phyloP scores from a whole-genome alignment of 2,113 vertebrate species.

The Tetrao urogallus region DNA sequence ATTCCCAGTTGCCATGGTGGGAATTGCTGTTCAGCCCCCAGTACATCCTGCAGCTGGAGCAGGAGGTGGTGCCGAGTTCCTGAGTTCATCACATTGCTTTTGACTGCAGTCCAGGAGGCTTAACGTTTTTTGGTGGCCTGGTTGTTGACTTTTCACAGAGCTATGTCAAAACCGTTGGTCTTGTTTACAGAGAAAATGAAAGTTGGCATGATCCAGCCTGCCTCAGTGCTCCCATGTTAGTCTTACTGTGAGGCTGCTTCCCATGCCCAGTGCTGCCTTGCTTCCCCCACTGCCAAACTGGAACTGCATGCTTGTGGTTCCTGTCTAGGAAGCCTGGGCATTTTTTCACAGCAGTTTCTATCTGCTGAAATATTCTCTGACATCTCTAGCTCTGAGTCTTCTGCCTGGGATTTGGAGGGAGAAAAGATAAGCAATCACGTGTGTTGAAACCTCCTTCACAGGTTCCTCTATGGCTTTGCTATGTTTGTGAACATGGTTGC shows the following conservation, averaged over 20 bases:
- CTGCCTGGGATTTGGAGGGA: background rate
- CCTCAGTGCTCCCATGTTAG: background rate
- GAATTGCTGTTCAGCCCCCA: background rate
- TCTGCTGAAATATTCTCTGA: background rate
- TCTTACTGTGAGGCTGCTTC: background rate
- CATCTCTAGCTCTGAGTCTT: background rate
- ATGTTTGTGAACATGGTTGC: background rate
- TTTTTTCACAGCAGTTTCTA: background rate
- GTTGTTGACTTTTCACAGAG: slow-evolving; percentile 49
- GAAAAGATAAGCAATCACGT: background rate
- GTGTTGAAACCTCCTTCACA: background rate
- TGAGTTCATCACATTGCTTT: background rate
- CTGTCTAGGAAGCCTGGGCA: background rate
- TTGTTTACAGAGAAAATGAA: background rate
- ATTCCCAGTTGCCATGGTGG: background rate
- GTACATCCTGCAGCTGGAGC: background rate
- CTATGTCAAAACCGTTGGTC: slow-evolving; percentile 24
- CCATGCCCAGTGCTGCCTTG: background rate
- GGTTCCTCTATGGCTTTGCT: background rate
- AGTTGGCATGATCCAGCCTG: slow-evolving; percentile 22
- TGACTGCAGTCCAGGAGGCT: background rate
- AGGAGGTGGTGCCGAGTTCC: background rate
- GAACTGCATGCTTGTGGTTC: background rate
- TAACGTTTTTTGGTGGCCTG: background rate
- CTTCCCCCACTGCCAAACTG: background rate